Base-by-base conservation (phyloP, 2,888 invertebrate genomes). In the Synergus umbraculus region DNA sequence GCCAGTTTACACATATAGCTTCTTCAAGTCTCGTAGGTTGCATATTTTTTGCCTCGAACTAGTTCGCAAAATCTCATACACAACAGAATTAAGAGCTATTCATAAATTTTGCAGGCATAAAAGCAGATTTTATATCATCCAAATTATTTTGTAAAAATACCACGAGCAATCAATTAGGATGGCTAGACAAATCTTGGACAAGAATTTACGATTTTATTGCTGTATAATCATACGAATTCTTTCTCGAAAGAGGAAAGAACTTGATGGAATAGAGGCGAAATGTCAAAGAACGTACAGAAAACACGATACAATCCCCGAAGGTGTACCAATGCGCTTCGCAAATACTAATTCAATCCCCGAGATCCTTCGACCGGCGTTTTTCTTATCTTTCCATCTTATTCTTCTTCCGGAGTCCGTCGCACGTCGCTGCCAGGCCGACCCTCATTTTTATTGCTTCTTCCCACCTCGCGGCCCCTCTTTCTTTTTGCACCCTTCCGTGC, bases 271-370 rank as follows among this genome's bases (percentile, higher is more conserved):
- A 18, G 54, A 37, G 49, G 73, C 15, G 54, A 73, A 73, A 54
- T 73, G 73, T 54, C 73, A 73, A 73, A 73, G 43, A 54, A 37
- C 49, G 73, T n/a, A 54, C 9, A 41, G 37, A 73, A 73, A 73
- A 73, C 73, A 73, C n/a, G 54, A 73, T 73, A 49, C 73, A 76
- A 84, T 79, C 79, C 82, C 81, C 82, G 58, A 78, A 81, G 82
- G 83, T 76, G 76, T 78, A 63, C 78, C 79, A 80, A 83, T 78
- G 80, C 78, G 80, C 78, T 78, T 78, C 78, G 69, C 81, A 83
- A 82, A 79, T 84, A 83, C 84, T 85, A 85, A 85, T 85, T 84
- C 82, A 84, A 83, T 85, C 77, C 81, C 80, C 78, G 76, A 79
- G 79, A 82, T 81, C 78, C 78, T 79, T 82, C 79, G 79, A 81